A percentile compares a stretch with the other conserved stretches of the same genome.
These are phyloP conservation scores for Temnopleurus reevesii DNA, from an alignment of 53 echinoderm and acorn worm species.

Conservation along the genomic window DNA sequence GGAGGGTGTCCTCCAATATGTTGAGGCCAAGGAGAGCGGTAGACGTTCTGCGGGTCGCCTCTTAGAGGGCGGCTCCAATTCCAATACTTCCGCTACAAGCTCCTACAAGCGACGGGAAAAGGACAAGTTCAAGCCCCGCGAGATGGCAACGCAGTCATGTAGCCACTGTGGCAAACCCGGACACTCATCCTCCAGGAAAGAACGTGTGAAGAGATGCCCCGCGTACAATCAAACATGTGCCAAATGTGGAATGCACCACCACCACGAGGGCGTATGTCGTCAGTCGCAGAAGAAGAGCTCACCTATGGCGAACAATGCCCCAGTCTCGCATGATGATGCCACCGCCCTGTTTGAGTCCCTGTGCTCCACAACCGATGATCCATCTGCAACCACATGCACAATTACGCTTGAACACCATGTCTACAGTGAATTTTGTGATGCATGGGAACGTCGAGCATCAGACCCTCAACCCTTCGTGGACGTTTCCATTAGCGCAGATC, in stretches of 20 bases:
- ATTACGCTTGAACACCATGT: slow-evolving; percentile 19
- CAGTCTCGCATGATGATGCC: background rate
- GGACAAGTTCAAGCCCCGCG: background rate
- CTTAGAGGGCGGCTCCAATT: background rate
- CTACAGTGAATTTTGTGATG: background rate
- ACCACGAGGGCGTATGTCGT: background rate
- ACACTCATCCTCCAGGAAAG: background rate
- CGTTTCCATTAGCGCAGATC: background rate
- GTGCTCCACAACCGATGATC: background rate
- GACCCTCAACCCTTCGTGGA: slow-evolving; percentile 45
- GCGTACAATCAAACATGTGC: slow-evolving; percentile 59
- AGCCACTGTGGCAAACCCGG: slow-evolving; percentile 28
- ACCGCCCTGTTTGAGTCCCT: background rate
- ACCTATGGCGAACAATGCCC: background rate
- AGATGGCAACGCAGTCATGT: background rate
- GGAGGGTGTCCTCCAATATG: background rate
- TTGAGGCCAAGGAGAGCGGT: slow-evolving; percentile 52
- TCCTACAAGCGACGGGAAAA: slow-evolving; percentile 55
- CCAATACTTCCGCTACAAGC: slow-evolving; percentile 47
- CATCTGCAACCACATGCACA: background rate
- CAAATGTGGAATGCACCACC: background rate
- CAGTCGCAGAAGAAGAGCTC: background rate
- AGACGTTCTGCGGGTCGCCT: slow-evolving; percentile 44
- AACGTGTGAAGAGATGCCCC: background rate
- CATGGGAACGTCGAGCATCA: slow-evolving; percentile 13